A percentile compares a stretch with the other conserved stretches of the same genome.
These are phyloP conservation scores for Lucilia cuprina DNA, from an alignment of 1,140 invertebrate genomes.

Conservation along the genomic window DNA sequence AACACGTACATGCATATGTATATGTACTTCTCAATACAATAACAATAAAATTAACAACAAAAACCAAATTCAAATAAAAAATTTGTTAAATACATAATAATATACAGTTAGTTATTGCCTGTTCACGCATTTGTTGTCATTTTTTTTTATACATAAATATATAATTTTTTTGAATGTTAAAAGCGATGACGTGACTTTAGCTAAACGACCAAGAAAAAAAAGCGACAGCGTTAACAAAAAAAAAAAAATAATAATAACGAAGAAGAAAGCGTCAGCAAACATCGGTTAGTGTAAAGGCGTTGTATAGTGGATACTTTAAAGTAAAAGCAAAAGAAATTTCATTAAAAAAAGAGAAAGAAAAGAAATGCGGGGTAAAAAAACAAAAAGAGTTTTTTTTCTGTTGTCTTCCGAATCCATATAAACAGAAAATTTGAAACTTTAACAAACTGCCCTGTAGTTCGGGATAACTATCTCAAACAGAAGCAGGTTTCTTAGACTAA, in stretches of 20 bases:
- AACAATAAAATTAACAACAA: background rate
- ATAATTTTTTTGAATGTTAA: background rate
- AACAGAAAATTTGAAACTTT: too few relatives aligned
- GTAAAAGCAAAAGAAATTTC: background rate
- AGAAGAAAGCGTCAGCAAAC: background rate
- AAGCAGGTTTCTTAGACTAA: too few relatives aligned
- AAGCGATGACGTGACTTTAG: background rate
- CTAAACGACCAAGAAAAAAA: background rate
- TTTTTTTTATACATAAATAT: too few relatives aligned
- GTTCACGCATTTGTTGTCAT: conserved; percentile 17
- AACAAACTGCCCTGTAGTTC: too few relatives aligned
- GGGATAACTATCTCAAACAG: too few relatives aligned
- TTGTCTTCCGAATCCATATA: too few relatives aligned
- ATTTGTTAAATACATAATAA: background rate
- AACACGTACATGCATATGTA: conserved; percentile 18
- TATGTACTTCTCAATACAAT: background rate
- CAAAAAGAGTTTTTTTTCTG: too few relatives aligned
- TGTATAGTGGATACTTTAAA: background rate
- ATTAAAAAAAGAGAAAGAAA: background rate
- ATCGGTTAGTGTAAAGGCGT: background rate
- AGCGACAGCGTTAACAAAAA: background rate
- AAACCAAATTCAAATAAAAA: background rate
- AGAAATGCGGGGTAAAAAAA: background rate
- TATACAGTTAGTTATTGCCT: background rate
- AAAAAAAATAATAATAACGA: too few relatives aligned